These are phyloP conservation scores for Danio albolineatus DNA, from an alignment of 2,797 vertebrate genomes.

Conservation along the genomic window DNA sequence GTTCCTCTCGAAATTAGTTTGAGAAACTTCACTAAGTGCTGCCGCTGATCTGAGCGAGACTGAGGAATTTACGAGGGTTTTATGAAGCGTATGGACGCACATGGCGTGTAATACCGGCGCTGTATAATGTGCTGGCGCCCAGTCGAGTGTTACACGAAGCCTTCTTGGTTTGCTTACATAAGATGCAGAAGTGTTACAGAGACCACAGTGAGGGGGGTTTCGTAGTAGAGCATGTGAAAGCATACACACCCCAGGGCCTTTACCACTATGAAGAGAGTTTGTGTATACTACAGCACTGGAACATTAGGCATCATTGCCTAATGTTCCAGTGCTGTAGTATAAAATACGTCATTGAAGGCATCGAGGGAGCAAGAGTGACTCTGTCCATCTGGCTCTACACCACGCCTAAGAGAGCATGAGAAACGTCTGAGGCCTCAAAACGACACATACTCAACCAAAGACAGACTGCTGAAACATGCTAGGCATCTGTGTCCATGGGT, in stretches of 20 bases:
- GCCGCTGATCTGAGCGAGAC: background rate
- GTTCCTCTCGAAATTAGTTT: too few species aligned
- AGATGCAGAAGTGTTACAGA: conserved; percentile 11
- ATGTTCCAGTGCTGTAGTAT: too few species aligned
- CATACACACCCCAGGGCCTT: conserved; percentile 8
- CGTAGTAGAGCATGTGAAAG: conserved; percentile 19
- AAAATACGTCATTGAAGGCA: conserved; percentile 19
- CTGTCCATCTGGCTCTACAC: conserved; percentile 52
- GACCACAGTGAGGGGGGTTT: background rate
- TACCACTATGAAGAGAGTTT: conserved; percentile 5
- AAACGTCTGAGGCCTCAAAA: conserved; percentile 23
- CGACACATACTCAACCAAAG: conserved; percentile 8
- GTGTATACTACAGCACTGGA: conserved; percentile 8
- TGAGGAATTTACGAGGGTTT: conserved; percentile 24
- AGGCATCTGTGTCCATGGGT: conserved; percentile 36
- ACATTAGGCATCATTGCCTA: too few species aligned
- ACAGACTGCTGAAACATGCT: conserved; percentile 33
- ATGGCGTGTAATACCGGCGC: background rate
- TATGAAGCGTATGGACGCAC: conserved; percentile 14
- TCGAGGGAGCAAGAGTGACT: conserved; percentile 33
- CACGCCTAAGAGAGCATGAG: conserved; percentile 48
- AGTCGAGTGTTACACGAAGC: background rate
- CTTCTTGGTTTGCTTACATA: conserved; percentile 26
- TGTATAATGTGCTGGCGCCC: conserved; percentile 9
- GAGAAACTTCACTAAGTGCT: too few species aligned